Evolutionary conservation across 2,113 vertebrate genomes (phyloP).

Genomic region (Muntiacus reevesi): DNA sequence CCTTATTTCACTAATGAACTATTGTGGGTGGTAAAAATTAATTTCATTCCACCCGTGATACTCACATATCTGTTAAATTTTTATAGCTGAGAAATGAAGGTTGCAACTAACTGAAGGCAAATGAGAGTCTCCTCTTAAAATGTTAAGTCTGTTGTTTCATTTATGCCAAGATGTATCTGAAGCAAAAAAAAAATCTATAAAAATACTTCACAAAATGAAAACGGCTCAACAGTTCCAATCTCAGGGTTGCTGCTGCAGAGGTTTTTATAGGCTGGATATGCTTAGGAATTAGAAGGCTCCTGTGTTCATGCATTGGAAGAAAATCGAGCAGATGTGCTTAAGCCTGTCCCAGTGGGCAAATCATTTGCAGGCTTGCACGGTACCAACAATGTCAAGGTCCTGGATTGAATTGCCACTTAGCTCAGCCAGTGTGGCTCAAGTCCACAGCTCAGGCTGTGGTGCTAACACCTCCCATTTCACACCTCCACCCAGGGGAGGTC

Average conservation of each 20-base stretch:
- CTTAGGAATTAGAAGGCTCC: background rate
- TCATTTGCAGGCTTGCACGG: background rate
- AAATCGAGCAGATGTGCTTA: background rate
- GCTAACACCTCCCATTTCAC: background rate
- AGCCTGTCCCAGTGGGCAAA: background rate
- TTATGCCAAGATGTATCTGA: conserved; percentile 56
- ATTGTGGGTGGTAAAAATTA: conserved; percentile 77
- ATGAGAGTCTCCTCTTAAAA: conserved; percentile 59
- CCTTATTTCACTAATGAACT: conserved; percentile 78
- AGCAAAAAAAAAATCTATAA: conserved; percentile 56
- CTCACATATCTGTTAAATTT: conserved; percentile 64
- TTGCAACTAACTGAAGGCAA: conserved; percentile 57
- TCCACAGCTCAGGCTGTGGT: background rate
- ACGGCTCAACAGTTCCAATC: conserved; percentile 41
- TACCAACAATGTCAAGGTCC: background rate
- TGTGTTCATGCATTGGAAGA: background rate
- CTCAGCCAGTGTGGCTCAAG: background rate
- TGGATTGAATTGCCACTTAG: background rate
- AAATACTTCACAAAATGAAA: conserved; percentile 57
- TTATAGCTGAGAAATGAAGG: conserved; percentile 60
- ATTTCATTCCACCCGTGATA: conserved; percentile 73
- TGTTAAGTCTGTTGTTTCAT: conserved; percentile 50
- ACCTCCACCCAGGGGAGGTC: background rate
- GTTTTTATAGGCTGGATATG: background rate
- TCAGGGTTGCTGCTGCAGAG: background rate